A percentile compares a stretch with the other conserved stretches of the same genome.
Conservation (phyloP, 2,113 vertebrate species). For the Phocoena sinus region DNA sequence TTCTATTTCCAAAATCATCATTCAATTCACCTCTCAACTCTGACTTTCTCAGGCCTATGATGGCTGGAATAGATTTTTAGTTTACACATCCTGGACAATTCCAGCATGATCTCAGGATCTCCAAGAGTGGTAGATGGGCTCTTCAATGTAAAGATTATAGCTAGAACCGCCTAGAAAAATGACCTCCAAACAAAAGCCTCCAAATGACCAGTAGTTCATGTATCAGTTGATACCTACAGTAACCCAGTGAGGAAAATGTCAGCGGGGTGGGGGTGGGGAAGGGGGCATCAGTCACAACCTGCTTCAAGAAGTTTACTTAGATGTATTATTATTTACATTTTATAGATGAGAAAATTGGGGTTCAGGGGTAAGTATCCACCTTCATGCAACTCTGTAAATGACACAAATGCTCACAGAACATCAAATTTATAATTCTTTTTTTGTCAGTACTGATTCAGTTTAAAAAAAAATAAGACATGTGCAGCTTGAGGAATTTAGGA, state of each 20-base stretch:
- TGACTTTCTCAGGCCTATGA: background rate
- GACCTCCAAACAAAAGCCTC: background rate
- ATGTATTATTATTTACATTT: background rate
- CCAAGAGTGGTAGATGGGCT: background rate
- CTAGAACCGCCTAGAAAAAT: background rate
- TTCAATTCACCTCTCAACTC: background rate
- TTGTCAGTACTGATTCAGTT: background rate
- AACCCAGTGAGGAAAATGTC: background rate
- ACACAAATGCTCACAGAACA: background rate
- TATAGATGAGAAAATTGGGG: background rate
- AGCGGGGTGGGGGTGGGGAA: background rate
- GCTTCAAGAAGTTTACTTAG: background rate
- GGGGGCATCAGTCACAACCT: background rate
- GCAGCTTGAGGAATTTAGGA: background rate
- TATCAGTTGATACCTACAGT: background rate
- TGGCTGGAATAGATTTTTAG: background rate
- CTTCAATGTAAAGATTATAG: background rate
- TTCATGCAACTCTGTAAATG: background rate
- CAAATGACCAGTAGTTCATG: background rate
- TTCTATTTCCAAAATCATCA: background rate
- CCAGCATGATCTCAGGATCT: background rate
- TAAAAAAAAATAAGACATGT: background rate
- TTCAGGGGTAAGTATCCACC: background rate
- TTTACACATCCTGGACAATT: background rate
- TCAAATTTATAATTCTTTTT: background rate